These are phyloP conservation scores for Geophilus truncorum DNA, from an alignment of 2,888 invertebrate species.

Conservation along the genomic window DNA sequence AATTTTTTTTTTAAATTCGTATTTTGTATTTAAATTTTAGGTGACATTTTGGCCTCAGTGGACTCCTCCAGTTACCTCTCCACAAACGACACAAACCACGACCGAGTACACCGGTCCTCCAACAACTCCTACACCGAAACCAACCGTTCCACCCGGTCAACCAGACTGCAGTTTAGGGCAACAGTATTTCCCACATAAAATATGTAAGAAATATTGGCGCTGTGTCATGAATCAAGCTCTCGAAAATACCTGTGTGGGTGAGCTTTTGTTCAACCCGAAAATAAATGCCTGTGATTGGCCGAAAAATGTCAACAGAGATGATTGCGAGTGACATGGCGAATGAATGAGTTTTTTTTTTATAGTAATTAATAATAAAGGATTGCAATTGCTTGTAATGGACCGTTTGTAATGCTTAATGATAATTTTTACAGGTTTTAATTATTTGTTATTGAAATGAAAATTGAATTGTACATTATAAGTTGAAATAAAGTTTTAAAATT, in stretches of 20 bases:
- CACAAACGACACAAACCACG: neutral
- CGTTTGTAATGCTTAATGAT: too few species aligned
- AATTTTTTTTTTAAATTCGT: neutral
- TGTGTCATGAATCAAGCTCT: conserved; percentile 73
- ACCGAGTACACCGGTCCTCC: neutral
- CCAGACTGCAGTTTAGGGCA: conserved; percentile 34
- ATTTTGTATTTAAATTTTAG: conserved; percentile 49
- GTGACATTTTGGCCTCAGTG: conserved; percentile 77
- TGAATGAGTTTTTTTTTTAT: too few species aligned
- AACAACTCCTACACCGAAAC: conserved; percentile 28
- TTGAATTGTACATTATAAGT: too few species aligned
- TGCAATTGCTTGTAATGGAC: too few species aligned
- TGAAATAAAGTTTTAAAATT: too few species aligned
- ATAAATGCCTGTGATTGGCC: conserved; percentile 72
- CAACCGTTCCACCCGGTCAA: conserved; percentile 36
- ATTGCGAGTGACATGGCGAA: neutral
- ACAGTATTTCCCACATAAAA: conserved; percentile 37
- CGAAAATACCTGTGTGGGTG: conserved; percentile 66
- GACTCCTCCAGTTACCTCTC: conserved; percentile 52
- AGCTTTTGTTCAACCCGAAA: conserved; percentile 67
- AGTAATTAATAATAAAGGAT: too few species aligned
- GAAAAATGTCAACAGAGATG: neutral
- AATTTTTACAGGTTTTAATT: too few species aligned
- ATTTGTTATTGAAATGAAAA: too few species aligned
- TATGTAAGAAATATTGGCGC: conserved; percentile 62